These are phyloP conservation scores for Drosophila fulvimacula DNA, from an alignment of 2,888 invertebrate species.

Conservation along the genomic window DNA sequence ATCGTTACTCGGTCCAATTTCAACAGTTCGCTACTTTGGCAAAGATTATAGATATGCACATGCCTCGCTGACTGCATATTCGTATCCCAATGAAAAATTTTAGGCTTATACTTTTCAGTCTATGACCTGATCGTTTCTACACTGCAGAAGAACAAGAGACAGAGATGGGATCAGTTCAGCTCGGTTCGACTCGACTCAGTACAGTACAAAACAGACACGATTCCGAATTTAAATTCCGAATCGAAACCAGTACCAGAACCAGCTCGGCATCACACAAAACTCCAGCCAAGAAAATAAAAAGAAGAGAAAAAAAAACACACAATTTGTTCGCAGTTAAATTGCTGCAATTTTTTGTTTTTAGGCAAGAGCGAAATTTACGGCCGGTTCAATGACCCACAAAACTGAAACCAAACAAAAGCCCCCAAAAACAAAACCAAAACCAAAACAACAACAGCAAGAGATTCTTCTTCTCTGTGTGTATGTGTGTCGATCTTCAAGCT, in stretches of 20 bases:
- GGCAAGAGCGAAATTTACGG: slow-evolving; percentile 65
- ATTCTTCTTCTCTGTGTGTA: slow-evolving; percentile 38
- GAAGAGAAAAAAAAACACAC: neutral
- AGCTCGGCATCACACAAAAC: slow-evolving; percentile 45
- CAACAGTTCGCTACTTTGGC: neutral
- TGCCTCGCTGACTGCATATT: neutral
- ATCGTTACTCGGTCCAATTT: neutral
- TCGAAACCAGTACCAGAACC: slow-evolving; percentile 7
- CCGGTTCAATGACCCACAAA: slow-evolving; percentile 75
- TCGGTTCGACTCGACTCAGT: neutral
- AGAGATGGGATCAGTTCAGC: neutral
- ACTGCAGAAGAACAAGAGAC: neutral
- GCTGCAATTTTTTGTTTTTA: slow-evolving; percentile 78
- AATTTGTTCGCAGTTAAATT: slow-evolving; percentile 66
- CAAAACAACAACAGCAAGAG: slow-evolving; percentile 56
- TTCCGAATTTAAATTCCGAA: neutral
- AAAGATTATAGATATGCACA: neutral
- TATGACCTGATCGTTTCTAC: neutral
- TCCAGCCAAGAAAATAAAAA: slow-evolving; percentile 36
- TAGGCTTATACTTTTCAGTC: neutral
- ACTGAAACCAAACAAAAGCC: slow-evolving; percentile 73
- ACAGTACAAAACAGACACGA: neutral
- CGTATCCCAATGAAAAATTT: too few species aligned
- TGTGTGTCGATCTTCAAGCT: slow-evolving; percentile 31
- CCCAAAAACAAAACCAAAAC: slow-evolving; percentile 41